A percentile compares a stretch with the other conserved stretches of the same genome.
Evolutionary conservation across 2,113 vertebrate species (phyloP).

Genomic region (Sorex araneus): DNA sequence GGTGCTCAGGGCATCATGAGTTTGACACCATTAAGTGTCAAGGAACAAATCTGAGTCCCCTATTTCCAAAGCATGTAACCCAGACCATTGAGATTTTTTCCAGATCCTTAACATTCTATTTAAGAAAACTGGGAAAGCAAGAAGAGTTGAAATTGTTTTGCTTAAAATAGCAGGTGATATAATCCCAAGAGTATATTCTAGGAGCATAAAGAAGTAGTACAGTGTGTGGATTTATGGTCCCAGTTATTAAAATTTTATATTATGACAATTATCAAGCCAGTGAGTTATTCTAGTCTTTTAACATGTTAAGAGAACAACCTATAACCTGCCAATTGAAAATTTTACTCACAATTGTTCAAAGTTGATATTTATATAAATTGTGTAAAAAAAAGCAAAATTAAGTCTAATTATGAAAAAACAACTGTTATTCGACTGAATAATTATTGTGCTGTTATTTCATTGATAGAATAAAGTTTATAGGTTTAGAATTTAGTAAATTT

Average conservation of each 20-base stretch:
- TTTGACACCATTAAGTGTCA: too few relatives aligned
- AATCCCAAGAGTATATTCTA: not conserved
- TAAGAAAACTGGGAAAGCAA: not conserved
- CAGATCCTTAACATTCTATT: not conserved
- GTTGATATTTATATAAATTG: not conserved
- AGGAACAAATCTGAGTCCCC: too few relatives aligned
- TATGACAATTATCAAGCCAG: not conserved
- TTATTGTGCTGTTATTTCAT: not conserved
- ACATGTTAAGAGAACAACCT: not conserved
- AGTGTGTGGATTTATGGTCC: not conserved
- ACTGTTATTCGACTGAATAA: not conserved
- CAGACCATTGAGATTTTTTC: too few relatives aligned
- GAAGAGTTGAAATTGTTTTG: slow-evolving; percentile 20
- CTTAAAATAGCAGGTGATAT: too few relatives aligned
- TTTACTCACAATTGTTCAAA: not conserved
- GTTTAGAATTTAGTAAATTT: too few relatives aligned
- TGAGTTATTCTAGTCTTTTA: not conserved
- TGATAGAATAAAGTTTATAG: not conserved
- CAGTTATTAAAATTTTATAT: not conserved
- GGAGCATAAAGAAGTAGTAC: not conserved
- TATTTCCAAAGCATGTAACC: too few relatives aligned
- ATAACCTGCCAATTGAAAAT: not conserved
- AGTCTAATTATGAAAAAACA: not conserved
- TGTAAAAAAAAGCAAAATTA: not conserved
- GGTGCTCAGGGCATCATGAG: too few relatives aligned